Evolutionary conservation across 2,888 invertebrate species (phyloP).

Genomic region (Malthinus flaveolus): DNA sequence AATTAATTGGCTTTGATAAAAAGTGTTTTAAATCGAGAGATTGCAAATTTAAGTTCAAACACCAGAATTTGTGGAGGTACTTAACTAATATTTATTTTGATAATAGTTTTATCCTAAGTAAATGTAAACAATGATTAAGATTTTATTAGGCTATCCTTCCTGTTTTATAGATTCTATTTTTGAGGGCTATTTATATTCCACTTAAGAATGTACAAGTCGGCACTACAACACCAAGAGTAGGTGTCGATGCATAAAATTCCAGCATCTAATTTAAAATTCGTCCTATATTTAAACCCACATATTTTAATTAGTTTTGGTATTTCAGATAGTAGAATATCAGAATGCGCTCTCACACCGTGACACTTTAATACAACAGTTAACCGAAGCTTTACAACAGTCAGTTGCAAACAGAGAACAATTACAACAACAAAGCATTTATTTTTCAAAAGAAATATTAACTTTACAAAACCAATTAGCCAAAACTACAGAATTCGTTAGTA

Average conservation of each 20-base stretch:
- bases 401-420: slow-evolving; percentile 64
- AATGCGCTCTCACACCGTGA: slow-evolving; percentile 70
- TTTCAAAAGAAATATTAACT: slow-evolving; percentile 62
- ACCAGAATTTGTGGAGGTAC: no score
- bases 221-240: background rate
- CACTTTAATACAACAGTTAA: slow-evolving; percentile 71
- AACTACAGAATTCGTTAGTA: slow-evolving; percentile 52
- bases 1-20: no score
- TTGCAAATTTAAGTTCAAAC: no score
- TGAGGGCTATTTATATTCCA: background rate
- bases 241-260: background rate
- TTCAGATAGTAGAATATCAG: slow-evolving; percentile 74
- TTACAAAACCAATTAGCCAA: slow-evolving; percentile 57
- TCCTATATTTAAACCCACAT: background rate
- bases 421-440: slow-evolving; percentile 63
- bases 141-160: no score
- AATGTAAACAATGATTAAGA: no score
- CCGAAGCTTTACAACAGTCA: slow-evolving; percentile 70
- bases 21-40: no score
- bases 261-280: slow-evolving; percentile 1
- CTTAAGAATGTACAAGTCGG: background rate
- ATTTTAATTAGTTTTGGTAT: slow-evolving; percentile 34
- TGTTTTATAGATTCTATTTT: background rate
- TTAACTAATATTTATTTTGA: no score
- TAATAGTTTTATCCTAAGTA: no score